Evolutionary conservation across 2,113 vertebrate species (phyloP).

Genomic region (Engystomops pustulosus): DNA sequence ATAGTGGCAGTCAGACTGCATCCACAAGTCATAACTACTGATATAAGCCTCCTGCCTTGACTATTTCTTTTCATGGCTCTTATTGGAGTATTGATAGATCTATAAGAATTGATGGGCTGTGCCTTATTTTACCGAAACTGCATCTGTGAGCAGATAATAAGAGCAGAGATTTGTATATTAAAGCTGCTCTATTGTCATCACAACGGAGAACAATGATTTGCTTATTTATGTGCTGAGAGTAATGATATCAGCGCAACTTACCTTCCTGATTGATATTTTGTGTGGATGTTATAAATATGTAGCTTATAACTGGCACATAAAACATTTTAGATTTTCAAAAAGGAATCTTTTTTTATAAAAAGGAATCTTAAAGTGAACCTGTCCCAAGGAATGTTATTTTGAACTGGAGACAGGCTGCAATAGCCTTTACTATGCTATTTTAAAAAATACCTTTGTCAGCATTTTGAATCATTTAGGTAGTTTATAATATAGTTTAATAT

Average conservation of each 20-base stretch:
- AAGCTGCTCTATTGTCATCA: background rate
- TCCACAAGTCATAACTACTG: slow-evolving; percentile 58
- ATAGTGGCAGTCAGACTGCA: slow-evolving; percentile 54
- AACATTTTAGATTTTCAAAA: too few relatives aligned
- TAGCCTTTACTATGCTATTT: too few relatives aligned
- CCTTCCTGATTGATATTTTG: background rate
- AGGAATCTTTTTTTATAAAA: too few relatives aligned
- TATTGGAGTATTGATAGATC: slow-evolving; percentile 58
- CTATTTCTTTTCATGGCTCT: slow-evolving; percentile 49
- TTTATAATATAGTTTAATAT: too few relatives aligned
- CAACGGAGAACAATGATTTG: slow-evolving; percentile 1
- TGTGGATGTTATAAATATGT: background rate
- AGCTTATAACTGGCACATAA: too few relatives aligned
- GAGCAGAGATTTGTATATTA: slow-evolving; percentile 25
- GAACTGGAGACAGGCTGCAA: too few relatives aligned
- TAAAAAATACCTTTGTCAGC: too few relatives aligned
- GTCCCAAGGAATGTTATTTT: too few relatives aligned
- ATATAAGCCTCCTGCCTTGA: slow-evolving; percentile 42
- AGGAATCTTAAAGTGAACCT: too few relatives aligned
- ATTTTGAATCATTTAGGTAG: too few relatives aligned
- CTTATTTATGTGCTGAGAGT: background rate
- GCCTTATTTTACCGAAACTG: slow-evolving; percentile 51
- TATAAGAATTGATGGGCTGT: slow-evolving; percentile 55
- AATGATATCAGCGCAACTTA: background rate
- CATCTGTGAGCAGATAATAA: slow-evolving; percentile 44